Base-by-base conservation (phyloP, 2,797 vertebrate species). In the Babyrousa celebensis region DNA sequence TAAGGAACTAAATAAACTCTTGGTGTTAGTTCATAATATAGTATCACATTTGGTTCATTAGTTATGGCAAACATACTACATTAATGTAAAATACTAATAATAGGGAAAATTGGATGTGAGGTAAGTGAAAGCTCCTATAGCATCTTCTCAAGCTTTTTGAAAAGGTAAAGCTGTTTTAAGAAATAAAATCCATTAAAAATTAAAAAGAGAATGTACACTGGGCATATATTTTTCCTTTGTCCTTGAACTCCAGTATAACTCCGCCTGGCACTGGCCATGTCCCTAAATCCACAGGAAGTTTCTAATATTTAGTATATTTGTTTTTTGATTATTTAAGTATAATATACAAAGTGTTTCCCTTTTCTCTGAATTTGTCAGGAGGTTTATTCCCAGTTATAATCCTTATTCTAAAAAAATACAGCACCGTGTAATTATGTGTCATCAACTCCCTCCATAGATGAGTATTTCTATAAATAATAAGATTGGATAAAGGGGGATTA, bases 51-150 rank as follows among this genome's bases (percentile, higher is more conserved):
- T 40, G 8, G 7, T 12, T 71, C 15, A 82, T 43, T 71, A 85
- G 52, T 67, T 74, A 20, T 60, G 67, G 71, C 3, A 63, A 91
- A 86, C 48, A 62, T 9, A 2, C 18, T 18, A 6, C 52, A 58
- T 58, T 88, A 60, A 56, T 17, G 23, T 77, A 91, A 92, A 85
- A 32, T 67, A 65, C 43, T 32, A 91, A 54, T 94, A 71, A 32
- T 14, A 25, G 3, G 12, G 23, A 4, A 87, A 95, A 72, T 3
- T 48, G 10, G 6, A 32, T 60, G 12, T 75, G 1, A 1, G 6
- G 4, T 70, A 54, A 18, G 23, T 60, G 23, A 3, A 18, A 67
- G 16, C 0, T 20, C 40, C 4, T 84, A 0, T 29, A 29, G 11
- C 48, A 52, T 14, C 1, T 65, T 91, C 5, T 77, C 3, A 75